phyloP scores from a whole-genome alignment of 2,113 vertebrate genomes.

The Anser brachyrhynchus region DNA sequence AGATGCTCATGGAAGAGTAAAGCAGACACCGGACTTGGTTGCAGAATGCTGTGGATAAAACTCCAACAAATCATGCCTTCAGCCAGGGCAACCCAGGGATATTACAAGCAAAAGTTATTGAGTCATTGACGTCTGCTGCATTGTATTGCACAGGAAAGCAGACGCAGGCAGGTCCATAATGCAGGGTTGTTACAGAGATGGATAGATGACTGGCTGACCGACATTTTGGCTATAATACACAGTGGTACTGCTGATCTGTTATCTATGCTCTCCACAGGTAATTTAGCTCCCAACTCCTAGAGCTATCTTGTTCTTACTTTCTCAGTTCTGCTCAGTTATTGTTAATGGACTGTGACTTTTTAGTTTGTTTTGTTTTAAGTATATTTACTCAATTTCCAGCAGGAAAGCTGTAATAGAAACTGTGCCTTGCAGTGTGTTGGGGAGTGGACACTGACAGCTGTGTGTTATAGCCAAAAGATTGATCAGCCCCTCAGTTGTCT shows the following conservation, averaged over 20 bases:
- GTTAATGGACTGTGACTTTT: not conserved
- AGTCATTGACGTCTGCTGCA: not conserved
- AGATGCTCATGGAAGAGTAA: not conserved
- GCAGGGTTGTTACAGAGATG: not conserved
- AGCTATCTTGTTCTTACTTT: not conserved
- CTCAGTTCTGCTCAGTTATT: not conserved
- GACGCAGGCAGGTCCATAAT: not conserved
- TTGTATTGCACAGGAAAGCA: not conserved
- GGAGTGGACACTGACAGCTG: not conserved
- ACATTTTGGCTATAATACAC: not conserved
- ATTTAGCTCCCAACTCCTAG: not conserved
- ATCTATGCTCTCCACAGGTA: not conserved
- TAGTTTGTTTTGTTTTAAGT: constrained; percentile 2
- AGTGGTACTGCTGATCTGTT: not conserved
- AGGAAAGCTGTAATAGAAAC: not conserved
- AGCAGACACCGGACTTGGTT: not conserved
- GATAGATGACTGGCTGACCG: not conserved
- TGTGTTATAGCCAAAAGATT: not conserved
- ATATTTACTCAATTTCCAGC: not conserved
- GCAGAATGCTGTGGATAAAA: not conserved
- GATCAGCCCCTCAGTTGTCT: not conserved
- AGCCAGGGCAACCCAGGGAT: not conserved
- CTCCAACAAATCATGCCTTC: not conserved
- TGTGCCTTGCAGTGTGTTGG: not conserved
- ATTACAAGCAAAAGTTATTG: not conserved